phyloP scores from a whole-genome alignment of 2,888 invertebrate species.

The Temnothorax rugatulus region DNA sequence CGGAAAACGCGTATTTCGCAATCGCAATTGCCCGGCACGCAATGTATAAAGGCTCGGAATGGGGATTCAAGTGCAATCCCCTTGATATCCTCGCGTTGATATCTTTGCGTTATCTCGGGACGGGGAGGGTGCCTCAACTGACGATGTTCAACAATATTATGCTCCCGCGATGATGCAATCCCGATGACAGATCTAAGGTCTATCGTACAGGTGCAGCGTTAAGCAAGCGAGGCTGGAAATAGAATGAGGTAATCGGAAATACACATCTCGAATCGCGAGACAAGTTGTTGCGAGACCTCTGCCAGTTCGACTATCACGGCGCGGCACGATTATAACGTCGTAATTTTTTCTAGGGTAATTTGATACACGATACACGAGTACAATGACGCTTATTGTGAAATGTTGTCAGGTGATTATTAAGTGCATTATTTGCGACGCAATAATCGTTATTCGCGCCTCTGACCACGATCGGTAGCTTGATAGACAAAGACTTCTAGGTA shows the following conservation, averaged over 20 bases:
- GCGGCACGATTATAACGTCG: neutral
- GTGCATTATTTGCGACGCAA: neutral
- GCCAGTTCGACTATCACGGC: neutral
- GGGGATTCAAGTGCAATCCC: too few relatives aligned
- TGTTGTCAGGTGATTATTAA: neutral
- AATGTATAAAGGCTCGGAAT: neutral
- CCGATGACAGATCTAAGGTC: neutral
- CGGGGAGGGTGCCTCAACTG: too few relatives aligned
- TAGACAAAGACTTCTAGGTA: neutral
- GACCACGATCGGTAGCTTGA: neutral
- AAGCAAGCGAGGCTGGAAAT: constrained; percentile 38
- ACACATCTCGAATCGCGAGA: constrained; percentile 19
- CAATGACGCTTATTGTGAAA: neutral
- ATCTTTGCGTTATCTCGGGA: neutral
- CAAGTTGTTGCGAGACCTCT: constrained; percentile 25
- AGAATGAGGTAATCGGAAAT: constrained; percentile 51
- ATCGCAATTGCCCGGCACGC: neutral
- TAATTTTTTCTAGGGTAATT: neutral
- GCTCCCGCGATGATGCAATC: constrained; percentile 2
- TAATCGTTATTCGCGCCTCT: neutral
- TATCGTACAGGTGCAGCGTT: neutral
- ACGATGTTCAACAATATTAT: neutral
- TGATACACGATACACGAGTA: neutral
- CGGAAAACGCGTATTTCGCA: neutral
- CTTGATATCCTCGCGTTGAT: neutral